Evolutionary conservation across 2,113 vertebrate genomes (phyloP).

Genomic region (Neofelis nebulosa): DNA sequence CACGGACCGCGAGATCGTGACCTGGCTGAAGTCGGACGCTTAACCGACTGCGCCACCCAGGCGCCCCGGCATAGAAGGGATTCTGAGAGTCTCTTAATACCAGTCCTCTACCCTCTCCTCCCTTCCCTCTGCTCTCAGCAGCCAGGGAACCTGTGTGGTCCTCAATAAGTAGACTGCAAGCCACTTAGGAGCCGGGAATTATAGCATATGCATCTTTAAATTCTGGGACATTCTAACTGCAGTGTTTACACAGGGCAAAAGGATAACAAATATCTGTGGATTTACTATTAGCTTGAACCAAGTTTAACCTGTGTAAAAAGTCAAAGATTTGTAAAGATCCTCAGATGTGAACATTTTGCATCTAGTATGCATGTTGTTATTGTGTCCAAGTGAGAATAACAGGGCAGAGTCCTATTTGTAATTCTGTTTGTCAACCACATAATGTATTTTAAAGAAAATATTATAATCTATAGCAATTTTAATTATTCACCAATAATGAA

Average conservation of each 20-base stretch:
- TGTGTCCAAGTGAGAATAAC: background rate
- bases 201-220: background rate
- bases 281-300: background rate
- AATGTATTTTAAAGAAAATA: constrained; percentile 28
- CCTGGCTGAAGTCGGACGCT: no score
- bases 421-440: background rate
- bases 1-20: no score
- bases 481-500: constrained; percentile 52
- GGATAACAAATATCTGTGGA: background rate
- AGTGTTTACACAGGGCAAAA: background rate
- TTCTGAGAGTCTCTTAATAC: background rate
- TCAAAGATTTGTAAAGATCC: background rate
- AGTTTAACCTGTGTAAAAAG: background rate
- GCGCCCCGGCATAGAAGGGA: background rate
- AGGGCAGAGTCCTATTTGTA: background rate
- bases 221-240: background rate
- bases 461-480: constrained; percentile 21
- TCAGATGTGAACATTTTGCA: background rate
- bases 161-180: background rate
- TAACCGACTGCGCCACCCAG: no score
- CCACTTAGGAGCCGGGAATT: background rate
- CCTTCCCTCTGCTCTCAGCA: background rate
- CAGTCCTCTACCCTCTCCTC: background rate
- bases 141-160: background rate
- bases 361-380: background rate